Percentiles rank a stretch among this genome's conserved stretches.
Evolutionary conservation across 2,888 invertebrate genomes (phyloP).

Genomic region (Drosophila vallismaia): DNA sequence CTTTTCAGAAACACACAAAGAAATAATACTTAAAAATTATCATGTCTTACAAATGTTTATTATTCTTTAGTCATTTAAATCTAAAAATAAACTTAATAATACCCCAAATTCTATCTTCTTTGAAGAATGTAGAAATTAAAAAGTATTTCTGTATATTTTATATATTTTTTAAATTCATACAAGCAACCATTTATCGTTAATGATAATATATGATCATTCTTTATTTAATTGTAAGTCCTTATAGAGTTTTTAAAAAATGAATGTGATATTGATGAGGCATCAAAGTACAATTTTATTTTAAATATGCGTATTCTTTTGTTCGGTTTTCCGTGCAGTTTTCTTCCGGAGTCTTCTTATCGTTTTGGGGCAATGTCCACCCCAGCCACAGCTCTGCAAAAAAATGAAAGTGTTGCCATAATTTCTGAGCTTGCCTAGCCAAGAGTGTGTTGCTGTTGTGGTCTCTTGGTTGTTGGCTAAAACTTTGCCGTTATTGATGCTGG

Average conservation of each 20-base stretch:
- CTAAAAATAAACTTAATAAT: not conserved
- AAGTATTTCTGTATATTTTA: too few species aligned
- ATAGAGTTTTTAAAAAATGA: too few species aligned
- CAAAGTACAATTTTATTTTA: not conserved
- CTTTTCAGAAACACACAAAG: constrained; percentile 58
- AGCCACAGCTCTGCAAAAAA: constrained; percentile 49
- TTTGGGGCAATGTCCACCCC: constrained; percentile 59
- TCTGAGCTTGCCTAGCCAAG: constrained; percentile 35
- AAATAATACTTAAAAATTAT: not conserved
- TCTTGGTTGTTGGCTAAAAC: constrained; percentile 29
- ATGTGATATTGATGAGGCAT: not conserved
- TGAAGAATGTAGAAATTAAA: too few species aligned
- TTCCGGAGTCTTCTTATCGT: constrained; percentile 56
- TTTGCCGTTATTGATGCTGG: constrained; percentile 69
- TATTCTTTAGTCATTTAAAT: too few species aligned
- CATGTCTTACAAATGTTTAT: too few species aligned
- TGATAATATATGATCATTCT: too few species aligned
- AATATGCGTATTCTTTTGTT: not conserved
- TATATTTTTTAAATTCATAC: too few species aligned
- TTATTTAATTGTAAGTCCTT: too few species aligned
- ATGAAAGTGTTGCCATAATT: constrained; percentile 79
- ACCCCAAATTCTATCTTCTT: too few species aligned
- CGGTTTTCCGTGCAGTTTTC: constrained; percentile 2
- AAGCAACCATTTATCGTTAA: too few species aligned
- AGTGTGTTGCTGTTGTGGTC: constrained; percentile 46